Evolutionary conservation across 1,140 invertebrate species (phyloP).

Genomic region (Harpegnathos saltator): DNA sequence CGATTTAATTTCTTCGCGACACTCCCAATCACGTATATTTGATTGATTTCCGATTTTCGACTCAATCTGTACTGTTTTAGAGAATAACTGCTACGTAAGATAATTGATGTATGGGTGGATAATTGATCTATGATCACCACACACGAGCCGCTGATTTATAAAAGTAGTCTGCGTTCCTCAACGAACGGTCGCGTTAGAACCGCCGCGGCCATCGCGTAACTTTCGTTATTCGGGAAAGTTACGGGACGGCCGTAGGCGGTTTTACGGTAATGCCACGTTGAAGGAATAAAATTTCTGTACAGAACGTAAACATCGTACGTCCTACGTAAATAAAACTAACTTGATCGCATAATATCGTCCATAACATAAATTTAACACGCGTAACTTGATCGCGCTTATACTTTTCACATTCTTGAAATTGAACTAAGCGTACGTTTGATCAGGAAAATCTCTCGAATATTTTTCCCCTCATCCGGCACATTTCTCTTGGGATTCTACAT

Average conservation of each 20-base stretch:
- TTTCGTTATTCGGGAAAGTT: conserved; percentile 50
- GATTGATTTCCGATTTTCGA: conserved; percentile 27
- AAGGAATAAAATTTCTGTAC: conserved; percentile 34
- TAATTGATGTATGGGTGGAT: background rate
- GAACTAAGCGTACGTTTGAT: background rate
- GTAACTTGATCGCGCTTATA: conserved; percentile 22
- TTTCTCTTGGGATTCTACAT: background rate
- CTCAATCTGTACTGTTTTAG: conserved; percentile 30
- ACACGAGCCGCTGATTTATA: too few relatives aligned
- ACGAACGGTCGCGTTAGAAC: background rate
- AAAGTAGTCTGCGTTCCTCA: background rate
- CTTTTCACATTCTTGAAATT: conserved; percentile 7
- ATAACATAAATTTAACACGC: conserved; percentile 52
- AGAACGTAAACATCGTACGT: too few relatives aligned
- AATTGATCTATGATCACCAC: too few relatives aligned
- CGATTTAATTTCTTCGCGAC: conserved; percentile 25
- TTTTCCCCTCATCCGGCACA: background rate
- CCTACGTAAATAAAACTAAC: too few relatives aligned
- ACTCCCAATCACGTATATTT: conserved; percentile 1
- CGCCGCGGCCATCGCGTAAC: conserved; percentile 72
- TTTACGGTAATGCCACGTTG: conserved; percentile 6
- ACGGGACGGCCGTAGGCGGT: conserved; percentile 69
- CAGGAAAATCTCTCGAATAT: conserved; percentile 6
- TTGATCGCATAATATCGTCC: too few relatives aligned
- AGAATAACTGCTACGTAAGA: conserved; percentile 58